Percentiles rank a stretch among this genome's conserved stretches.
phyloP scores from a whole-genome alignment of 2,888 invertebrate species.

The Lasioglossum vierecki region DNA sequence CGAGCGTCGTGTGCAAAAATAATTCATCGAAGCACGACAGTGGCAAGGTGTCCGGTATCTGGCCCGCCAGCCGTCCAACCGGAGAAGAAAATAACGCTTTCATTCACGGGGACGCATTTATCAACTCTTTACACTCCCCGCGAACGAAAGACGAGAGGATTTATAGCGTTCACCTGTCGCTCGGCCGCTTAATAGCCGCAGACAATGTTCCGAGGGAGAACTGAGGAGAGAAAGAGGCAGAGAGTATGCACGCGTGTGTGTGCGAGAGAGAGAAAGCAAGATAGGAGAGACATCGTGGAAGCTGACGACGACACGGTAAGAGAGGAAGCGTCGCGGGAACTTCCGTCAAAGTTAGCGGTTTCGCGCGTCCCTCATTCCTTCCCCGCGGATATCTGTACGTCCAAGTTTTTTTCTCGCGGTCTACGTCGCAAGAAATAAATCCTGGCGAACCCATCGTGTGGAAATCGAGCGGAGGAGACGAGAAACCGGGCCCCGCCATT shows the following conservation, averaged over 20 bases:
- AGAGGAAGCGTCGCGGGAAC: conserved; percentile 29
- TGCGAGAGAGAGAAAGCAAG: background rate
- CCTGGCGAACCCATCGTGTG: conserved; percentile 62
- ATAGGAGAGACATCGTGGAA: background rate
- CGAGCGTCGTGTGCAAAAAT: background rate
- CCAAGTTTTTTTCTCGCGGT: conserved; percentile 55
- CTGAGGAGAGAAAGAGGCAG: conserved; percentile 5
- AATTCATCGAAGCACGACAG: conserved; percentile 28
- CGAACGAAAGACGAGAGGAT: conserved; percentile 42
- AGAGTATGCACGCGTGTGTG: background rate
- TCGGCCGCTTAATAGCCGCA: conserved; percentile 43
- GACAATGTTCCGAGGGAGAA: conserved; percentile 24
- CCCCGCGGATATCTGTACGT: conserved; percentile 55
- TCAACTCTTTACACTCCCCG: conserved; percentile 28
- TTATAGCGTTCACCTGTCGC: conserved; percentile 57
- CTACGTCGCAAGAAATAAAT: conserved; percentile 67
- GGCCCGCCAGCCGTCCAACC: background rate
- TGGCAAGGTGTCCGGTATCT: conserved; percentile 27
- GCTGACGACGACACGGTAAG: background rate
- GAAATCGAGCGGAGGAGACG: conserved; percentile 51
- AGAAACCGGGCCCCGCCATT: conserved; percentile 49
- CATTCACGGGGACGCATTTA: conserved; percentile 35
- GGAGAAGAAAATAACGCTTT: conserved; percentile 19
- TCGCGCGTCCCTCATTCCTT: conserved; percentile 11
- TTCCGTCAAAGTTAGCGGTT: conserved; percentile 57